A percentile compares a stretch with the other conserved stretches of the same genome.
phyloP scores from a whole-genome alignment of 2,113 vertebrate genomes.

The Triplophysa siluroides region DNA sequence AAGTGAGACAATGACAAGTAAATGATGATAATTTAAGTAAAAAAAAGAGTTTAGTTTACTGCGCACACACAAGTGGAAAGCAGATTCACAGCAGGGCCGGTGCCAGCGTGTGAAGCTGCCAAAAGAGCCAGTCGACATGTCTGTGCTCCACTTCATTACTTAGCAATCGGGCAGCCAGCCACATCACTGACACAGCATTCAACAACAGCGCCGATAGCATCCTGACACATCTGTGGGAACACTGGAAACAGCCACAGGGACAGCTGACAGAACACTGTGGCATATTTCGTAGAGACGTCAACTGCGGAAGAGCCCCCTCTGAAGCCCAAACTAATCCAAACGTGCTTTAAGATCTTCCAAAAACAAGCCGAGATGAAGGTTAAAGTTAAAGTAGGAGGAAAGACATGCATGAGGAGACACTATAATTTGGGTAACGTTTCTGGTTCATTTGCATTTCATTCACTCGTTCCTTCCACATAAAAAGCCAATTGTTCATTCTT shows the following conservation, averaged over 20 bases:
- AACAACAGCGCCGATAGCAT: background rate
- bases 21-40: too few relatives aligned
- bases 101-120: slow-evolving; percentile 53
- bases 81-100: slow-evolving; percentile 53
- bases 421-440: background rate
- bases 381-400: slow-evolving; percentile 55
- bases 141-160: slow-evolving; percentile 42
- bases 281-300: background rate
- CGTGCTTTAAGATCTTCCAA: background rate
- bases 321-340: background rate
- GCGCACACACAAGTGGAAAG: slow-evolving; percentile 29
- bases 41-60: too few relatives aligned
- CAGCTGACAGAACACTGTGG: background rate
- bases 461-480: too few relatives aligned
- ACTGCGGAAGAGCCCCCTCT: background rate
- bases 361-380: slow-evolving; percentile 37
- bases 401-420: slow-evolving; percentile 50
- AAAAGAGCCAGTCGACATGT: slow-evolving; percentile 60
- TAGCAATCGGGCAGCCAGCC: background rate
- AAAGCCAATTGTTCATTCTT: background rate
- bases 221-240: background rate
- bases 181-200: background rate
- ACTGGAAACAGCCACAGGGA: too few relatives aligned
- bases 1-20: too few relatives aligned
- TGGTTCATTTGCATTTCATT: background rate